A percentile compares a stretch with the other conserved stretches of the same genome.
Conservation (phyloP, 2,113 vertebrate genomes). For the Dipodomys ordii region DNA sequence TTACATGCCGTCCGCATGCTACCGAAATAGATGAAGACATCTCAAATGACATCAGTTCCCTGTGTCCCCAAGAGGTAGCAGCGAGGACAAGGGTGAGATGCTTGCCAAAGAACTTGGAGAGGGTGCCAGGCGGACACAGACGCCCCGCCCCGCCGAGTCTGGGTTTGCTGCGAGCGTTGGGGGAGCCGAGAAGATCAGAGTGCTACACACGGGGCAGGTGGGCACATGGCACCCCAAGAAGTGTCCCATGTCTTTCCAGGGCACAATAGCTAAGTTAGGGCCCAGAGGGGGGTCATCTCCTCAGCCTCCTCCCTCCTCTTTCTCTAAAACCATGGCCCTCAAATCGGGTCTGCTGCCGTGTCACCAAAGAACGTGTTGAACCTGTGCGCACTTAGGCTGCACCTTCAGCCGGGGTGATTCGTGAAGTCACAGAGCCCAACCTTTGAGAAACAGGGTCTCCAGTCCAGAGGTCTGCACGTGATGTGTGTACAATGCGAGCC, state of each 20-base stretch:
- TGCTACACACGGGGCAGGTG: too few species aligned
- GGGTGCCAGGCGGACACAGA: accelerated
- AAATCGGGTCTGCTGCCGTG: not conserved
- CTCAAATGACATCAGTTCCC: not conserved
- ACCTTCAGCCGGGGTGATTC: not conserved
- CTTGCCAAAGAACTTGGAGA: not conserved
- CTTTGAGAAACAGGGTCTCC: not conserved
- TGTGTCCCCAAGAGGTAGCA: not conserved
- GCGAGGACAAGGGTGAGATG: not conserved
- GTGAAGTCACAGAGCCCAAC: accelerated
- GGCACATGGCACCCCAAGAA: too few species aligned
- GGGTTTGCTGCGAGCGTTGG: too few species aligned
- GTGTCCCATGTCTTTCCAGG: not conserved
- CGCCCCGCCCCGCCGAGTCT: too few species aligned
- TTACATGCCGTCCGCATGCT: not conserved
- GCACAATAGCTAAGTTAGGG: not conserved
- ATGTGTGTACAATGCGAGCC: accelerated
- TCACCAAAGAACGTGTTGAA: too few species aligned
- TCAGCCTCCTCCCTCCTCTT: too few species aligned
- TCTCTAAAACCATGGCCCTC: not conserved
- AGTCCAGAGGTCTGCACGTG: too few species aligned
- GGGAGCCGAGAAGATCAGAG: too few species aligned
- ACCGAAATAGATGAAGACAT: not conserved
- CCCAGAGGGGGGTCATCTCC: accelerated
- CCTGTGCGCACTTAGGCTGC: accelerated